A percentile compares a stretch with the other conserved stretches of the same genome.
Evolutionary conservation across 2,113 vertebrate genomes (phyloP).

Genomic region (Cyprinodon tularosa): DNA sequence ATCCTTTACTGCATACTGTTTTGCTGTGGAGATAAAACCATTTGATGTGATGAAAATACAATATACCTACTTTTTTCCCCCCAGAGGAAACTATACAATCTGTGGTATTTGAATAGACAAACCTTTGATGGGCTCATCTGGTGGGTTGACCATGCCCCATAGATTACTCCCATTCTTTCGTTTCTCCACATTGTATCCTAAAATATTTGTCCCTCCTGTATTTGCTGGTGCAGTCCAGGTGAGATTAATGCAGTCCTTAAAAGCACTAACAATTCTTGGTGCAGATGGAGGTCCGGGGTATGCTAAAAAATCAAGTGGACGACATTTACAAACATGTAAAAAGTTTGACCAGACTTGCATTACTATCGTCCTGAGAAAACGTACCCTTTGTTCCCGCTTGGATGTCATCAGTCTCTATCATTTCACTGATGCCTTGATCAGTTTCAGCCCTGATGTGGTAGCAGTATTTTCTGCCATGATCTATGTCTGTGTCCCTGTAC

Average conservation of each 20-base stretch:
- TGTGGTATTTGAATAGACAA: neutral
- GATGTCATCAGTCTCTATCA: constrained; percentile 85
- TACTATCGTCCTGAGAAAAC: neutral
- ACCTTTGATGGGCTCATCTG: constrained; percentile 77
- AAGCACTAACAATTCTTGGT: constrained; percentile 83
- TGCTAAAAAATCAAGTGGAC: constrained; percentile 63
- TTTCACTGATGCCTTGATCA: constrained; percentile 79
- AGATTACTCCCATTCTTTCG: constrained; percentile 87
- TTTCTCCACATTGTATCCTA: constrained; percentile 89
- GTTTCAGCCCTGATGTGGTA: constrained; percentile 86
- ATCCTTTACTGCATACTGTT: constrained; percentile 75
- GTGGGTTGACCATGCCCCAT: constrained; percentile 82
- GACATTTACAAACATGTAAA: neutral
- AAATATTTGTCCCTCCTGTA: constrained; percentile 80
- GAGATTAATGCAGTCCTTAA: constrained; percentile 81
- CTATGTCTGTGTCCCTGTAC: constrained; percentile 82
- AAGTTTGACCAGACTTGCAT: neutral
- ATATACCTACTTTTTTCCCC: neutral
- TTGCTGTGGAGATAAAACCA: constrained; percentile 69
- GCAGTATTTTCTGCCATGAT: constrained; percentile 84
- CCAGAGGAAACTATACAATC: neutral
- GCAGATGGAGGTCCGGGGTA: constrained; percentile 83
- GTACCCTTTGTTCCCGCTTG: constrained; percentile 86
- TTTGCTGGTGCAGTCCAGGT: constrained; percentile 83
- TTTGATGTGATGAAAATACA: neutral